Conservation (phyloP, 2,888 invertebrate genomes). For the Argyra leucocephala region DNA sequence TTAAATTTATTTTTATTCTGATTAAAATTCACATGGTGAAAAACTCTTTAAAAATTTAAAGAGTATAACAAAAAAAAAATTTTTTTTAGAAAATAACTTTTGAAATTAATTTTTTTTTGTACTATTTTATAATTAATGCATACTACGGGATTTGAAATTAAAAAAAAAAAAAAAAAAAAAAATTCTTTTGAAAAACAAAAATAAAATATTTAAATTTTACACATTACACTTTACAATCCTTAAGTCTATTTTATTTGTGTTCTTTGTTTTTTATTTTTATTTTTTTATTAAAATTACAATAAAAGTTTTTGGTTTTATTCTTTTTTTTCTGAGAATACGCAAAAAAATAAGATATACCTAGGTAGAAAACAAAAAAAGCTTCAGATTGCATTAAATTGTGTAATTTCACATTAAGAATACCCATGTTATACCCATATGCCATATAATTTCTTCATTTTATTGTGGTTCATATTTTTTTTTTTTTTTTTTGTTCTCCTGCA, state of each 20-base stretch:
- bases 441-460: conserved; percentile 3
- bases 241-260: background rate
- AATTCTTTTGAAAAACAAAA: too few relatives aligned
- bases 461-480: background rate
- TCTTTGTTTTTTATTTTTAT: background rate
- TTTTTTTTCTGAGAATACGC: background rate
- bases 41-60: too few relatives aligned
- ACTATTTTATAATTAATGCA: background rate
- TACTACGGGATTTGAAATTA: background rate
- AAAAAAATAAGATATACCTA: background rate
- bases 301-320: conserved; percentile 1
- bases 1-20: too few relatives aligned
- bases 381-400: background rate
- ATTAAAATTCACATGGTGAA: too few relatives aligned
- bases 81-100: background rate
- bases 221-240: background rate
- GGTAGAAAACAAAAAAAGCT: background rate
- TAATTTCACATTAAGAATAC: background rate
- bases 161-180: too few relatives aligned
- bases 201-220: too few relatives aligned
- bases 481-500: background rate
- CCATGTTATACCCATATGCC: background rate
- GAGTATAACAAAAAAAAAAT: too few relatives aligned
- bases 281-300: background rate
- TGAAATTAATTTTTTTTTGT: background rate